Base-by-base conservation (phyloP, 1,140 invertebrate species). In the Dolichoris vasculosae region DNA sequence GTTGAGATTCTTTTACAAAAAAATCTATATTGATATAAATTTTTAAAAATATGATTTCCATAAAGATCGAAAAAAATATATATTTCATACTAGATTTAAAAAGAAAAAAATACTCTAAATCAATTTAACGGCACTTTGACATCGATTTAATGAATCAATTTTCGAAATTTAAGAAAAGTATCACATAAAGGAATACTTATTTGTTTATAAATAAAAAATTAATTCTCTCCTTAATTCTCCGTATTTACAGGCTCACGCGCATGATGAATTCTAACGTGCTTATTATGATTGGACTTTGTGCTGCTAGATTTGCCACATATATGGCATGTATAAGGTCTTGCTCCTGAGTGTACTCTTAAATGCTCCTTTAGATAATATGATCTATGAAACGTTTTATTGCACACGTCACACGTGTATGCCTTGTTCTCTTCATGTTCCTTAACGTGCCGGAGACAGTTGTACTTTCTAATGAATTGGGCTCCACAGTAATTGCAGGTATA, bases 401-500 rank as follows among this genome's bases (percentile, higher is more conserved):
- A 99, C 82, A 97, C 96, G 88, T 96, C 95, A 93, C 98, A 99
- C 86, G 96, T 96, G 90, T 97, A 98, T 75, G 96, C 96, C 93
- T 99, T 99, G 82, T 96, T 97, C 81, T 96, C 96, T 84, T 97
- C 97, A 92, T 99, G 98, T 90, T 98, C 97, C 63, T 97, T 95
- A 9, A 98, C 96, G 91, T 99, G 98, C 67, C 97, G 95, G 90
- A 98, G 95, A 89, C 98, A 97, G 91, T 98, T 98, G 91, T 97
- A 98, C 90, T 98, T 98, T 35, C 97, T 95, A 80, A 98, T 98
- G 91, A 99, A 99, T 90, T 98, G 96, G 73, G 97, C 97, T 43
- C 97, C 98, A 91, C 98, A 99, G 91, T 97, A 96, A 89, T 98
- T 98, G 91, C 97, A 98, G 2, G 97, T 97, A 91, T 97, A 98